Conservation (phyloP, 2,113 vertebrate genomes). For the Petaurus breviceps region DNA sequence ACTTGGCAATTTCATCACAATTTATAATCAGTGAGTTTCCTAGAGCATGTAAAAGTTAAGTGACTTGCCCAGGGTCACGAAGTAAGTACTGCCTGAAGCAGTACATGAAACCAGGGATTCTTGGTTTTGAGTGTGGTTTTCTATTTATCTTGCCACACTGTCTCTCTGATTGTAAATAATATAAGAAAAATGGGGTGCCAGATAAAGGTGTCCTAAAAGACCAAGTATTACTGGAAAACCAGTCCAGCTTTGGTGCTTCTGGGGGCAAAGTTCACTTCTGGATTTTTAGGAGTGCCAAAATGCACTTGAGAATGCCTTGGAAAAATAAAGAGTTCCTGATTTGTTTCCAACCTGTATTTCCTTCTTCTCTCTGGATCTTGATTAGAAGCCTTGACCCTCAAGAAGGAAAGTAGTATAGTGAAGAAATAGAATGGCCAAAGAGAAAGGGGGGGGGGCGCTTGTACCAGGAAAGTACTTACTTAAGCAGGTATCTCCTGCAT, state of each 20-base stretch:
- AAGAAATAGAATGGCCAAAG: not conserved
- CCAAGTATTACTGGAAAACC: not conserved
- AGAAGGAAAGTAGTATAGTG: slow-evolving; percentile 2
- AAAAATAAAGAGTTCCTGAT: not conserved
- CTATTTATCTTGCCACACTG: too few species aligned
- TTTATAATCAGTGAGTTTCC: not conserved
- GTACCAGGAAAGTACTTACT: slow-evolving; percentile 37
- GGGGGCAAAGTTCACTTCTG: not conserved
- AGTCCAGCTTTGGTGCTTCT: not conserved
- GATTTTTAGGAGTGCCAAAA: not conserved
- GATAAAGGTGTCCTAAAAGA: not conserved
- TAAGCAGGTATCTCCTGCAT: not conserved
- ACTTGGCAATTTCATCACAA: not conserved
- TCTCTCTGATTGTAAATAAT: not conserved
- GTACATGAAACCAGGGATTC: not conserved
- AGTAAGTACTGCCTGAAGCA: not conserved
- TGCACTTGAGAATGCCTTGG: not conserved
- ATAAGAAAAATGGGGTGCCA: not conserved
- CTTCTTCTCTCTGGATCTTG: not conserved
- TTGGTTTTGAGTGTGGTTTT: not conserved
- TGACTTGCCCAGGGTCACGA: not conserved
- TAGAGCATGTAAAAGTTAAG: not conserved
- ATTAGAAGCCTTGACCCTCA: not conserved
- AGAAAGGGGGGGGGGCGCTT: not conserved
- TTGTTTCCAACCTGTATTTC: not conserved